phyloP scores from a whole-genome alignment of 2,888 invertebrate genomes.

The Epistrophe grossulariae region DNA sequence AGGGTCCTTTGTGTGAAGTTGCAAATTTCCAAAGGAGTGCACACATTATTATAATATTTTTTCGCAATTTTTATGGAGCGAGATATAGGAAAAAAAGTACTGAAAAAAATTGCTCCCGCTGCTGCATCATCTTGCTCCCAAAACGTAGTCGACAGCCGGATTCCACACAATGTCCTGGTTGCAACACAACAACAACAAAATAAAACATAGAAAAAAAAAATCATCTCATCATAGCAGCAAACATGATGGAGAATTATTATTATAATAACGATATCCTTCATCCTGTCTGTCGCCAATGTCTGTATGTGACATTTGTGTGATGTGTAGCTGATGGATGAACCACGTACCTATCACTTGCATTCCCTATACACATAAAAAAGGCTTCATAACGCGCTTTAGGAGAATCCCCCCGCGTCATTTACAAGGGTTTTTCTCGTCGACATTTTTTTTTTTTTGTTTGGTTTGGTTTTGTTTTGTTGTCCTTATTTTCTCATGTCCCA shows the following conservation, averaged over 20 bases:
- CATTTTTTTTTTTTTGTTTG: neutral
- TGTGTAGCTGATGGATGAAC: slow-evolving; percentile 62
- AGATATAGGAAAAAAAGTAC: neutral
- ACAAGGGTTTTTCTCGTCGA: slow-evolving; percentile 46
- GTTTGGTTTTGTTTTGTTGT: slow-evolving; percentile 11
- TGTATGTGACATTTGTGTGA: slow-evolving; percentile 72
- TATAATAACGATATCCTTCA: slow-evolving; percentile 76
- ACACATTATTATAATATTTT: slow-evolving; percentile 76
- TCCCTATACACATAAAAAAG: slow-evolving; percentile 33
- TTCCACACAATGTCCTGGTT: slow-evolving; percentile 68
- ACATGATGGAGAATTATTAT: slow-evolving; percentile 76
- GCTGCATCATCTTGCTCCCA: slow-evolving; percentile 59
- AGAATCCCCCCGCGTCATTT: slow-evolving; percentile 60
- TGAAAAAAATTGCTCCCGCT: slow-evolving; percentile 21
- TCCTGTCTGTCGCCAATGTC: slow-evolving; percentile 71
- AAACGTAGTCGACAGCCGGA: slow-evolving; percentile 63
- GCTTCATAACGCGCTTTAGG: slow-evolving; percentile 54
- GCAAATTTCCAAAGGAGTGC: slow-evolving; percentile 74
- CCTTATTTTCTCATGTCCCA: slow-evolving; percentile 15
- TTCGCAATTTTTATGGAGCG: slow-evolving; percentile 55
- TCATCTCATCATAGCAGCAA: slow-evolving; percentile 63
- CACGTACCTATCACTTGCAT: slow-evolving; percentile 69
- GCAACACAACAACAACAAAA: slow-evolving; percentile 7
- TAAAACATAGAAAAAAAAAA: slow-evolving; percentile 19
- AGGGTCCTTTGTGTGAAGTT: slow-evolving; percentile 73